Evolutionary conservation across 2,113 vertebrate genomes (phyloP), one percentile per base, ranked within the genome.

Genomic region (Desmodus rotundus): DNA sequence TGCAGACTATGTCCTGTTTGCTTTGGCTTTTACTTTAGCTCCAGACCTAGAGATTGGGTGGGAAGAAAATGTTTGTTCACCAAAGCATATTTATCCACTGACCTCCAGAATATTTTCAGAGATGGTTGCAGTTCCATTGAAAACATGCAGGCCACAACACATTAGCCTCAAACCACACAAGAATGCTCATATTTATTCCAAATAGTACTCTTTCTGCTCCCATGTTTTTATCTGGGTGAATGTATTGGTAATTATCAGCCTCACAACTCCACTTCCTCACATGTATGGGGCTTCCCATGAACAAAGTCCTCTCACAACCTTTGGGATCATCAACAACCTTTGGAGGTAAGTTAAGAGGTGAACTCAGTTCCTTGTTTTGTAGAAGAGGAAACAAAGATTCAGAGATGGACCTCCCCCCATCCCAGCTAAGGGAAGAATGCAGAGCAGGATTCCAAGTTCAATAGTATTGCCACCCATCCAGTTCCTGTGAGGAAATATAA

Each of bases 51-150:
- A 85, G 56, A 54, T 84, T 82, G 41, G 26, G 26, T 70, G 8
- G 58, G 41, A 81, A 86, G 54, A 61, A 95, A 85, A 94, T 91
- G 65, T 86, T 96, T 80, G 28, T 73, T 95, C 12, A 89, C 26
- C 80, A 61, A 97, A 89, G 67, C 88, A n/a, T 89, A 92, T 92
- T 86, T 94, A 85, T 76, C 24, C 31, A 68, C 14, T 91, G 88
- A 76, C 36, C 33, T 94, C 73, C 41, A 86, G 78, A 89, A 92
- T 89, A 76, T 94, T 96, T 94, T 89, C 65, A 89, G 36, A 33
- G 26, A 54, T 94, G 58, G 41, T 65, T 89, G 73, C 3, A 63
- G 19, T 89, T 89, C 47, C 43, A 70, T 50, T 89, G 73, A 65
- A 95, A 82, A 82, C 80, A 97, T 70, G 33, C 33, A 77, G 36